These are phyloP conservation scores for Leptinotarsa juncta DNA, from an alignment of 2,888 invertebrate species.

Conservation along the genomic window DNA sequence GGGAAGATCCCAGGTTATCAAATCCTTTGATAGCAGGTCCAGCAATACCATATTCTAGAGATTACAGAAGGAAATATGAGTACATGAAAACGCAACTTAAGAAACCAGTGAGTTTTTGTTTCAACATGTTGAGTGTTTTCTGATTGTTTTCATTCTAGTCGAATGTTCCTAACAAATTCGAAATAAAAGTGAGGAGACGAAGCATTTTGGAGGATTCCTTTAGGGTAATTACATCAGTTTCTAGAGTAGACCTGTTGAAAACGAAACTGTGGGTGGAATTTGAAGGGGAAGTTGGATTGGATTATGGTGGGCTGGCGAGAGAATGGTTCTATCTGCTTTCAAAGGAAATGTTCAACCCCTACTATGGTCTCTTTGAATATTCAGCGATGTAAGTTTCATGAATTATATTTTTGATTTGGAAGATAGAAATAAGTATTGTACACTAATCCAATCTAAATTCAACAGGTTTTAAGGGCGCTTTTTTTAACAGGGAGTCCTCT, in stretches of 20 bases:
- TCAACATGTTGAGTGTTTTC: not conserved
- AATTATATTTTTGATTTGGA: too few relatives aligned
- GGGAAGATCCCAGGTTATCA: constrained; percentile 98
- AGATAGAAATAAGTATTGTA: too few relatives aligned
- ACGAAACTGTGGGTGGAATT: constrained; percentile 99
- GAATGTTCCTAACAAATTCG: constrained; percentile 97
- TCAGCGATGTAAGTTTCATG: constrained; percentile 89
- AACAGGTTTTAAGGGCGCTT: too few relatives aligned
- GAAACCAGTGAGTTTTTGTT: constrained; percentile 79
- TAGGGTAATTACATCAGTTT: constrained; percentile 91
- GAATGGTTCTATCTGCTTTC: constrained; percentile 99
- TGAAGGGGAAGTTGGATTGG: constrained; percentile 95
- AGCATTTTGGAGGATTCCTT: constrained; percentile 98
- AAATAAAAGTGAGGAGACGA: constrained; percentile 91
- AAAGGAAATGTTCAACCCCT: constrained; percentile 99
- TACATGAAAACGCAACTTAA: constrained; percentile 96
- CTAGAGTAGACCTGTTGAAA: constrained; percentile 91
- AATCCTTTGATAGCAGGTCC: constrained; percentile 98
- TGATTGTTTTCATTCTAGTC: constrained; percentile 71
- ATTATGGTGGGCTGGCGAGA: constrained; percentile 95
- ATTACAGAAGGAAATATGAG: constrained; percentile 99
- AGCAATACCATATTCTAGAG: constrained; percentile 97
- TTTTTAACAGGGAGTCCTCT: too few relatives aligned
- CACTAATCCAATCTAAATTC: too few relatives aligned
- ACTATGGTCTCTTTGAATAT: constrained; percentile 99